These are phyloP conservation scores for Stichopus horrens DNA, from an alignment of 53 echinoderm and acorn worm genomes.

Conservation along the genomic window DNA sequence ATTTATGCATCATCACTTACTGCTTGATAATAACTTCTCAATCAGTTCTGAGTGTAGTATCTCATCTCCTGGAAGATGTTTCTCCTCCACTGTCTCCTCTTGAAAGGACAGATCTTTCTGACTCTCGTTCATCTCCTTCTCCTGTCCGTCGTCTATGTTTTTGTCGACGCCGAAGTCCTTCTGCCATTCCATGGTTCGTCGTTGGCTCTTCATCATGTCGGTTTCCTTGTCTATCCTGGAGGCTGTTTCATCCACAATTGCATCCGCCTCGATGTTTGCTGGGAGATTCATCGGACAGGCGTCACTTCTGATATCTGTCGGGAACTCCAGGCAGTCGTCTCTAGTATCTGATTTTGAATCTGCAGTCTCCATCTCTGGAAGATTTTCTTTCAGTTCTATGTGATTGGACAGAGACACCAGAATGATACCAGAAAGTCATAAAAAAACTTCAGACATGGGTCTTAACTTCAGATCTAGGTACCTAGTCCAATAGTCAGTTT, in stretches of 20 bases:
- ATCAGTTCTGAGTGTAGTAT: neutral
- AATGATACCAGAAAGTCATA: too few relatives aligned
- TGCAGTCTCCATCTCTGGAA: neutral
- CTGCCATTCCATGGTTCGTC: neutral
- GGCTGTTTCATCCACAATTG: neutral
- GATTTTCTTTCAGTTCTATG: neutral
- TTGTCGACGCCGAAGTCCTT: neutral
- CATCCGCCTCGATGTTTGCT: neutral
- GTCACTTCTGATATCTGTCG: slow-evolving; percentile 1
- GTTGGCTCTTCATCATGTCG: neutral
- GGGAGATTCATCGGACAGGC: neutral
- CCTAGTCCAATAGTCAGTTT: too few relatives aligned
- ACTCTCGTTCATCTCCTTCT: neutral
- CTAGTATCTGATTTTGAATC: neutral
- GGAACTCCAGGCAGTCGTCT: neutral
- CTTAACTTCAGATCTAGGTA: too few relatives aligned
- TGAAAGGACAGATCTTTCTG: neutral
- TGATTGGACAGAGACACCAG: neutral
- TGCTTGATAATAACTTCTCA: neutral
- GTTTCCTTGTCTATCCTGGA: neutral
- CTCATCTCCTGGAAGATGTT: neutral
- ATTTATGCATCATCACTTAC: too few relatives aligned
- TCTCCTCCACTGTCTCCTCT: neutral
- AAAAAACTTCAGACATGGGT: too few relatives aligned
- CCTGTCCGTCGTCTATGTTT: neutral